A percentile compares a stretch with the other conserved stretches of the same genome.
Conservation (phyloP, 2,113 vertebrate genomes). For the Protobothrops flavoviridis region DNA sequence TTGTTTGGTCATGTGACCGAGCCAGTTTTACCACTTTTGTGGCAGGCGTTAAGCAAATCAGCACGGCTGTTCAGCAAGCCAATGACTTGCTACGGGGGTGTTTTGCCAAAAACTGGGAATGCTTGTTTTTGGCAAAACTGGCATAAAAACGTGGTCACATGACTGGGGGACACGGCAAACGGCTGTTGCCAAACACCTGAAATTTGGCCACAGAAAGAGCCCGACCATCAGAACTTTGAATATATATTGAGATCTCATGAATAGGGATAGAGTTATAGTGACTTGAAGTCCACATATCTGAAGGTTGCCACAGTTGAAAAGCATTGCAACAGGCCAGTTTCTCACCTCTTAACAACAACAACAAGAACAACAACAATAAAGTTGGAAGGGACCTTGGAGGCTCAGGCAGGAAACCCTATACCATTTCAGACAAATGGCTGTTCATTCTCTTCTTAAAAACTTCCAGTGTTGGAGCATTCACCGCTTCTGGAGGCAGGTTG, state of each 20-base stretch:
- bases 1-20: not conserved
- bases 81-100: not conserved
- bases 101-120: not conserved
- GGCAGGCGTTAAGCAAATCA: not conserved
- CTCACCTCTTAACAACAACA: not conserved
- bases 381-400: no score
- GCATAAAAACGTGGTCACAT: not conserved
- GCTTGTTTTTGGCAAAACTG: not conserved
- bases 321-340: not conserved
- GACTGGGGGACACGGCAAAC: not conserved
- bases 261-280: not conserved
- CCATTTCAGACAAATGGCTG: no score
- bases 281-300: not conserved
- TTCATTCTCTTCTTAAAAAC: no score
- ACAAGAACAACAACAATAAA: not conserved
- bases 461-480: no score
- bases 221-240: not conserved
- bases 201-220: not conserved
- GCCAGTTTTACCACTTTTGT: not conserved
- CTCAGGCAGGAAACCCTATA: no score
- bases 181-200: not conserved
- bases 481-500: no score
- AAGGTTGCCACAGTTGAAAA: not conserved
- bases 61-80: not conserved
- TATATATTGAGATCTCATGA: not conserved